phyloP scores from a whole-genome alignment of 2,888 invertebrate species.

The Seira musarum region DNA sequence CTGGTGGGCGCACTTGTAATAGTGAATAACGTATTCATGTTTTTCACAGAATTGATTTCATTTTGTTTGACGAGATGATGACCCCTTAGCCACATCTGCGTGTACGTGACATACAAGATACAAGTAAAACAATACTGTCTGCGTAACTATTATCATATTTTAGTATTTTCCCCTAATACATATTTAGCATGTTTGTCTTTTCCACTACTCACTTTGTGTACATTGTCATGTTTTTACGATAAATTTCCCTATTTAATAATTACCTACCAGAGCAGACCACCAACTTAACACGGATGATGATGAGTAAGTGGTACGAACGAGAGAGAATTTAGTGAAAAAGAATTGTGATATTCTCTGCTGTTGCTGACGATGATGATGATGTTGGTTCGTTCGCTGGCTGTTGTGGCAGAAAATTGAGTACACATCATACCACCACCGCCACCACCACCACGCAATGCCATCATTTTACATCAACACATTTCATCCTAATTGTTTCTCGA shows the following conservation, averaged over 20 bases:
- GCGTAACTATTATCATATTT: slow-evolving; percentile 1
- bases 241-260: slow-evolving; percentile 11
- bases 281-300: no score
- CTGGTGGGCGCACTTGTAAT: not conserved
- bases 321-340: not conserved
- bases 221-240: slow-evolving; percentile 12
- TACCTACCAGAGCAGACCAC: slow-evolving; percentile 11
- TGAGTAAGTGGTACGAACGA: not conserved
- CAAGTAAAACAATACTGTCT: not conserved
- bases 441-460: slow-evolving; percentile 3
- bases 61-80: slow-evolving; percentile 5
- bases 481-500: not conserved
- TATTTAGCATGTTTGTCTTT: slow-evolving; percentile 10
- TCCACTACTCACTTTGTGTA: not conserved
- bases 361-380: no score
- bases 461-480: slow-evolving; percentile 2
- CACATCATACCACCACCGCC: slow-evolving; percentile 27
- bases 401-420: slow-evolving; percentile 12
- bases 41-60: slow-evolving; percentile 3
- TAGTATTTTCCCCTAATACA: not conserved
- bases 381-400: not conserved
- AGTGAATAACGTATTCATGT: no score
- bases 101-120: not conserved
- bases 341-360: not conserved
- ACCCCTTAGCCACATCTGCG: not conserved